Conservation (phyloP, 2,888 invertebrate genomes). For the Ornithoptera alexandrae region DNA sequence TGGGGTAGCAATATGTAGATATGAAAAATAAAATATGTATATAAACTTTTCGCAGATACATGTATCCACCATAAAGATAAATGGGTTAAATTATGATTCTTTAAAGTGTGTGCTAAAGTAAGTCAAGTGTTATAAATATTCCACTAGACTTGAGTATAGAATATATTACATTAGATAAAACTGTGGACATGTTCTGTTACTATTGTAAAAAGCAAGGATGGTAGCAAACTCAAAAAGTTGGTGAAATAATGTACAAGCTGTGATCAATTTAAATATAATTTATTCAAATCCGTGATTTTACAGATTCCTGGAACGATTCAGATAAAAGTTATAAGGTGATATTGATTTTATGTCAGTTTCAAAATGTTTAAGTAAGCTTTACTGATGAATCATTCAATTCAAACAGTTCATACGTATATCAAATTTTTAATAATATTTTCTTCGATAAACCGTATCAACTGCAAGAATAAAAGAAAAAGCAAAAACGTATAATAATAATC, state of each 20-base stretch:
- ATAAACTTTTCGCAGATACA: constrained; percentile 18
- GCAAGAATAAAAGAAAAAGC: too few relatives aligned
- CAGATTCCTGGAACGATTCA: too few relatives aligned
- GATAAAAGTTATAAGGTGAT: too few relatives aligned
- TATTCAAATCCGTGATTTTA: background rate
- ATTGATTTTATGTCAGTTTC: too few relatives aligned
- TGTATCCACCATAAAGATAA: constrained; percentile 18
- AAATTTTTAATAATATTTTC: too few relatives aligned
- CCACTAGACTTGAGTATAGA: too few relatives aligned
- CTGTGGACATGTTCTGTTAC: background rate
- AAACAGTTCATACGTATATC: too few relatives aligned
- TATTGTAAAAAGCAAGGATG: constrained; percentile 38
- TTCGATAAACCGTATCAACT: too few relatives aligned
- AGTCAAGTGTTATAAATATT: background rate
- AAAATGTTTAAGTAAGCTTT: too few relatives aligned
- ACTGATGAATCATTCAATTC: too few relatives aligned
- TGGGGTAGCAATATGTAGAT: constrained; percentile 49
- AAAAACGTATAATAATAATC: too few relatives aligned
- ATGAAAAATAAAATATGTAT: constrained; percentile 13
- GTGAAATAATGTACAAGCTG: background rate
- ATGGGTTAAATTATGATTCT: background rate
- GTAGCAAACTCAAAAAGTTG: constrained; percentile 32
- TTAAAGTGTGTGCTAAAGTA: background rate
- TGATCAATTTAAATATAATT: background rate
- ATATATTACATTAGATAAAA: background rate